These are phyloP conservation scores for Clarias laeviceps DNA, from an alignment of 2,797 vertebrate genomes.

Conservation along the genomic window DNA sequence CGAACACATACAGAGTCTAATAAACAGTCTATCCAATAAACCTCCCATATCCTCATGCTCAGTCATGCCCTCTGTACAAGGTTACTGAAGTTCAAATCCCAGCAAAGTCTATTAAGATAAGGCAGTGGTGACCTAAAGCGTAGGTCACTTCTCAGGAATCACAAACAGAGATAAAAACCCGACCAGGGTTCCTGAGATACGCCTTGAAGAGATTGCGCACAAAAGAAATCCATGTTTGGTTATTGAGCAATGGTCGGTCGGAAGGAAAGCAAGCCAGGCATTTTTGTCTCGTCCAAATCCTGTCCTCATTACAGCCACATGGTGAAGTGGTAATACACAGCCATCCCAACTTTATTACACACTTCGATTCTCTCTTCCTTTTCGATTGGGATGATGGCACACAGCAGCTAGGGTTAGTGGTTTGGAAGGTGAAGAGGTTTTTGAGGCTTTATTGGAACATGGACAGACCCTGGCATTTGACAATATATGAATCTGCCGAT, in stretches of 20 bases:
- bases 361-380: background rate
- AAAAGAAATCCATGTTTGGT: slow-evolving; percentile 22
- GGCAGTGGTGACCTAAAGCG: slow-evolving; percentile 13
- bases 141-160: slow-evolving; percentile 28
- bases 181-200: background rate
- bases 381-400: slow-evolving; percentile 4
- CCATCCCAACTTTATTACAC: slow-evolving; percentile 19
- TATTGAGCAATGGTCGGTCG: slow-evolving; percentile 39
- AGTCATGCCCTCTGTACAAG: slow-evolving; percentile 14
- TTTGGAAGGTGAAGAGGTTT: background rate
- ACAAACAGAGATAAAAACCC: slow-evolving; percentile 26
- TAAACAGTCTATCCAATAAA: background rate
- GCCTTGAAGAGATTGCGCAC: background rate
- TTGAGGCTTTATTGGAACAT: slow-evolving; percentile 4
- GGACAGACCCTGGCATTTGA: background rate
- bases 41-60: background rate
- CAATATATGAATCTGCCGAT: background rate
- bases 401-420: background rate
- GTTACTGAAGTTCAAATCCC: slow-evolving; percentile 27
- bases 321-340: slow-evolving; percentile 19
- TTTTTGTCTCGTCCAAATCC: slow-evolving; percentile 22
- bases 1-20: background rate
- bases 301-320: slow-evolving; percentile 23
- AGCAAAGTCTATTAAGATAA: slow-evolving; percentile 41
- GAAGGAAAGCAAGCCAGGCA: slow-evolving; percentile 13